Conservation (phyloP, 2,888 invertebrate species). For the Cantharis rustica region DNA sequence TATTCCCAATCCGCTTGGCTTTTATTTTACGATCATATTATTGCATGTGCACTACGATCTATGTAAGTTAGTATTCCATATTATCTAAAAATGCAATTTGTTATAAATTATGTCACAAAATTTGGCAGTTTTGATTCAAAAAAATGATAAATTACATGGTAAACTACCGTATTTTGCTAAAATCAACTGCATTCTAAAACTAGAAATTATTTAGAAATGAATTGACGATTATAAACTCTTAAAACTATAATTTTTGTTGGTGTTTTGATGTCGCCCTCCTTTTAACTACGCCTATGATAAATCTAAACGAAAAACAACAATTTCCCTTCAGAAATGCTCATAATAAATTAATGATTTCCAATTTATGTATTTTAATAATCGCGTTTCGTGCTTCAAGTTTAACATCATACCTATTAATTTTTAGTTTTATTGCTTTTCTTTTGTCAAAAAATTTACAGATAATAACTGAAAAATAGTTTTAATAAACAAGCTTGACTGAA, state of each 20-base stretch:
- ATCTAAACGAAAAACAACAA: neutral
- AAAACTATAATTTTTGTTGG: neutral
- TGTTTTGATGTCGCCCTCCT: neutral
- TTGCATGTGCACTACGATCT: neutral
- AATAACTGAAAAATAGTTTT: neutral
- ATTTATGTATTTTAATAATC: neutral
- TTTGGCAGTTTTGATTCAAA: neutral
- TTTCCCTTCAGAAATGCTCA: neutral
- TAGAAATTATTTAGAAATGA: neutral
- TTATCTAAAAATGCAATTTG: neutral
- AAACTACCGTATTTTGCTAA: neutral
- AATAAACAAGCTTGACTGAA: neutral
- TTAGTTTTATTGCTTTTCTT: neutral
- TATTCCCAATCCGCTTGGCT: neutral
- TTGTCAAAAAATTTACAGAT: neutral
- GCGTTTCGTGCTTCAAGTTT: neutral
- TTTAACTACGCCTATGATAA: neutral
- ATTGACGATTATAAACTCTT: neutral
- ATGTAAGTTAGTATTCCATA: neutral
- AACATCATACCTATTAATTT: neutral
- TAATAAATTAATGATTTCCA: neutral
- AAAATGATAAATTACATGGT: neutral
- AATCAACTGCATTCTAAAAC: neutral
- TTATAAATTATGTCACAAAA: neutral
- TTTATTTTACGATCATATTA: neutral